A percentile compares a stretch with the other conserved stretches of the same genome.
phyloP scores from a whole-genome alignment of 35 echinoderm and acorn worm genomes.

The Apostichopus parvimensis region DNA sequence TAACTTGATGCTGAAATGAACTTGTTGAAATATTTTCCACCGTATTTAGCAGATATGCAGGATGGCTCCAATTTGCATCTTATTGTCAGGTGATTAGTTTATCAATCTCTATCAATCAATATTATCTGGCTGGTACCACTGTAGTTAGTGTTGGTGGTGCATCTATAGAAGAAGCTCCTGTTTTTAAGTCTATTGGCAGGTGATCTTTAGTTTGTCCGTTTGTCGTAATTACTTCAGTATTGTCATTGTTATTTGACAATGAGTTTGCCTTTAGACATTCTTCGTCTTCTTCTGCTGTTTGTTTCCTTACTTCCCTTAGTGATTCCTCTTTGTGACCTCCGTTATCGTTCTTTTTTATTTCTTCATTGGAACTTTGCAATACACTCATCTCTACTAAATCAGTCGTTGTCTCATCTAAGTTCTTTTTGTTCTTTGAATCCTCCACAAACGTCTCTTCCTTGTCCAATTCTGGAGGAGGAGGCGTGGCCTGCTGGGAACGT shows the following conservation, averaged over 20 bases:
- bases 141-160: not conserved
- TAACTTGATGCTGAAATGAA: no score
- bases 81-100: not conserved
- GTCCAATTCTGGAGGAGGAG: conserved; percentile 2
- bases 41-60: no score
- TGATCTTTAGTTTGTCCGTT: conserved; percentile 13
- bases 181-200: conserved; percentile 15
- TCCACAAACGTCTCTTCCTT: not conserved
- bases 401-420: not conserved
- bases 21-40: no score
- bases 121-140: conserved; percentile 28
- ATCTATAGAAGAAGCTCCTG: conserved; percentile 5
- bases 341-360: not conserved
- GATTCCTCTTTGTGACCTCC: not conserved
- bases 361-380: not conserved
- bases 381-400: not conserved
- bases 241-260: conserved; percentile 35
- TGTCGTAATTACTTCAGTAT: not conserved
- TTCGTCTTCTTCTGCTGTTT: not conserved
- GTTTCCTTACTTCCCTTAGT: not conserved
- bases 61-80: no score
- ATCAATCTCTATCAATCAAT: not conserved
- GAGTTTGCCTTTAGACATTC: not conserved
- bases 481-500: not conserved
- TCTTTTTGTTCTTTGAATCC: not conserved